Conservation (phyloP, 2,113 vertebrate species). For the Myiagra hebetior region DNA sequence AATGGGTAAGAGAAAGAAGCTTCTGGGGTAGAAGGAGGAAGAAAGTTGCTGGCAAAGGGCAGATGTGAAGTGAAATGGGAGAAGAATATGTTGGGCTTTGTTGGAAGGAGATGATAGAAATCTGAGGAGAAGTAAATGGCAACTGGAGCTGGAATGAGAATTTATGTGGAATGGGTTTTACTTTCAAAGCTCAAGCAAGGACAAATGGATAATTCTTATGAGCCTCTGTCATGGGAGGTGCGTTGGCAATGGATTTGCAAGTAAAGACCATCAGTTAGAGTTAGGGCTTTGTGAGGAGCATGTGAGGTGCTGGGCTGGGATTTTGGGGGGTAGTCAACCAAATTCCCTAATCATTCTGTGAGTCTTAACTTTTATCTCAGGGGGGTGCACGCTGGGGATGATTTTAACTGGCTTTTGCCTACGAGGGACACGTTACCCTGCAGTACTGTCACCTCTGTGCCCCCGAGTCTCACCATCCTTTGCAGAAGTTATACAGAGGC, state of each 20-base stretch:
- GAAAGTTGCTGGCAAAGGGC: background rate
- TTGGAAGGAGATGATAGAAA: background rate
- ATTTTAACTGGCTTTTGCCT: background rate
- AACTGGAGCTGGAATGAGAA: background rate
- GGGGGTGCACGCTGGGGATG: rapidly evolving
- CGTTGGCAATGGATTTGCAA: background rate
- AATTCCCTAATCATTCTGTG: background rate
- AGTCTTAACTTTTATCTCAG: background rate
- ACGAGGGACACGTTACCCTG: background rate
- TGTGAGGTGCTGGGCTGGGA: background rate
- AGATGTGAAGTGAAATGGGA: background rate
- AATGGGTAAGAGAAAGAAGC: background rate
- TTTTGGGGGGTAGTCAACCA: background rate
- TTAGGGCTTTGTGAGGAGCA: background rate
- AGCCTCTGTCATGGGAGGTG: background rate
- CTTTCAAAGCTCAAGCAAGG: background rate
- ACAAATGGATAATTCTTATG: background rate
- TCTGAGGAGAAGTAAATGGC: background rate
- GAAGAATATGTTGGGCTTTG: background rate
- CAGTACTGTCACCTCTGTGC: background rate
- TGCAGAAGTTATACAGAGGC: background rate
- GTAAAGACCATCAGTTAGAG: background rate
- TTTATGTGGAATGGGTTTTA: background rate
- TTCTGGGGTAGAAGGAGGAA: background rate
- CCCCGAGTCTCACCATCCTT: background rate